Conservation (phyloP, 2,797 vertebrate species). For the Chrosomus eos region DNA sequence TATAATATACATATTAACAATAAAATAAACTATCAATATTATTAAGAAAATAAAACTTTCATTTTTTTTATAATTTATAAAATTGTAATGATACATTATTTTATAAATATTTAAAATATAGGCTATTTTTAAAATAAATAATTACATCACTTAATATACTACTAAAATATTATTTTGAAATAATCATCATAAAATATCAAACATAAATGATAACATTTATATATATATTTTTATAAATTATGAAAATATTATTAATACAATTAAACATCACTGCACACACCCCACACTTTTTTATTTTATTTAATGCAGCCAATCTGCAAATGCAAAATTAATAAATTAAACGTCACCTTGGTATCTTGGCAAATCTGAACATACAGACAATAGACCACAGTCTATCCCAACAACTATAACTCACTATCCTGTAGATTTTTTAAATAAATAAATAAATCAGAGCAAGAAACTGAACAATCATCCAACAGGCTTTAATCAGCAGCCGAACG, state of each 20-base stretch:
- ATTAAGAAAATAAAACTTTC: no score
- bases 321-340: not conserved
- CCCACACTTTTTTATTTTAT: not conserved
- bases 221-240: not conserved
- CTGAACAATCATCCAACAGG: not conserved
- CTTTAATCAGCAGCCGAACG: not conserved
- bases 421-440: not conserved
- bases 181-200: not conserved
- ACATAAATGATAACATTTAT: not conserved
- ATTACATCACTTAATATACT: no score
- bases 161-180: no score
- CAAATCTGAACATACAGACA: not conserved
- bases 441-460: not conserved
- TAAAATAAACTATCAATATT: not conserved
- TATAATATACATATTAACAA: not conserved
- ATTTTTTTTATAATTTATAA: no score
- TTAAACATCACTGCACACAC: no score
- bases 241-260: no score
- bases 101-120: not conserved
- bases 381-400: not conserved
- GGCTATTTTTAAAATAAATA: not conserved
- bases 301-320: not conserved
- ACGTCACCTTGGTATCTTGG: no score
- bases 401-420: not conserved
- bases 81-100: not conserved